These are phyloP conservation scores for Pharmacophagus antenor DNA, from an alignment of 2,888 invertebrate species.

Conservation along the genomic window DNA sequence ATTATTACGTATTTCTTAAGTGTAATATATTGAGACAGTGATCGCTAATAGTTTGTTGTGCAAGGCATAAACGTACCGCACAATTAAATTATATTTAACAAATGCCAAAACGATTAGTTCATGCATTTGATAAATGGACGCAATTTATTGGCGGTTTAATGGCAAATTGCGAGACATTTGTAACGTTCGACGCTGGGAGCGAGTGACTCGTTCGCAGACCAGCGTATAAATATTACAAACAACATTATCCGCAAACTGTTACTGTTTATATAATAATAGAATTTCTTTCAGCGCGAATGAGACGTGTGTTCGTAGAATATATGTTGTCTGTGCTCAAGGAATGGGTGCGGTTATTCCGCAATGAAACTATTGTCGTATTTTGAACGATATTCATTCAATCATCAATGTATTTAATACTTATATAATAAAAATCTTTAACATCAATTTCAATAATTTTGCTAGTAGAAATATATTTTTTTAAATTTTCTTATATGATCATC, in stretches of 20 bases:
- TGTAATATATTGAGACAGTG: not conserved
- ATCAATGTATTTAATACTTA: too few species aligned
- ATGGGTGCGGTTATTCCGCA: too few species aligned
- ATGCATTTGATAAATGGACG: slow-evolving; percentile 25
- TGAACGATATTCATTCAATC: too few species aligned
- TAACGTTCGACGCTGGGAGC: slow-evolving; percentile 25
- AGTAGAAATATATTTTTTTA: too few species aligned
- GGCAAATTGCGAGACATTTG: slow-evolving; percentile 28
- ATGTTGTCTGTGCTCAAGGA: too few species aligned
- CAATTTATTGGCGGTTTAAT: slow-evolving; percentile 28
- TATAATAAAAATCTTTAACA: too few species aligned
- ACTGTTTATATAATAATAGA: not conserved
- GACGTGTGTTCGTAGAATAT: too few species aligned
- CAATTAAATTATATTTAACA: slow-evolving; percentile 15
- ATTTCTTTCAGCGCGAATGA: not conserved
- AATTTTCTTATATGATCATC: too few species aligned
- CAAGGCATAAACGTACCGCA: not conserved
- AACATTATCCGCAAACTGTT: not conserved
- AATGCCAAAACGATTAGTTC: slow-evolving; percentile 27
- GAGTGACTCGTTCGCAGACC: slow-evolving; percentile 13
- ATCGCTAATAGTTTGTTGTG: not conserved
- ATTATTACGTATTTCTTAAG: not conserved
- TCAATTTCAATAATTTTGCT: too few species aligned
- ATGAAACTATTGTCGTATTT: too few species aligned
- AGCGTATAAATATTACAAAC: slow-evolving; percentile 12